Evolutionary conservation across 2,888 invertebrate species (phyloP), one percentile per base, ranked within the genome.

Genomic region (Drosophila nigricruria): DNA sequence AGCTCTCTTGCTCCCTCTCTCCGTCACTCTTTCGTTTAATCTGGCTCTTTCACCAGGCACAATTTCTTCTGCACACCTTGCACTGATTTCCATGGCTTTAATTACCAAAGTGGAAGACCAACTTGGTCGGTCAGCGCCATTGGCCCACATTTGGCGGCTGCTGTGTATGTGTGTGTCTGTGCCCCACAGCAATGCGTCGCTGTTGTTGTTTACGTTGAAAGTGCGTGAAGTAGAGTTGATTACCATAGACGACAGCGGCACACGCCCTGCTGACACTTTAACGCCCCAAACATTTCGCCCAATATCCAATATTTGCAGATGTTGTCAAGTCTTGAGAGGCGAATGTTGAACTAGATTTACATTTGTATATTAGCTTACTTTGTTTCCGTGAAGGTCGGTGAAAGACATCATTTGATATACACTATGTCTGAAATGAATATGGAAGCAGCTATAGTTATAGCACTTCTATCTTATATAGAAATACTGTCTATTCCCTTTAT

Each of bases 61-160:
- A 73, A 67, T 79, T 63, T 66, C 57, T 69, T 27, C 53, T 73
- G 61, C 64, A 70, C 79, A 70, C 75, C 80, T 72, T 82, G 79
- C 76, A 82, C 79, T 80, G 79, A 82, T 80, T 80, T 82, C 70
- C 82, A 79, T 82, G 77, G 61, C 79, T 80, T 80, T 80, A 80
- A 80, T 80, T 80, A 79, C 79, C 49, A 66, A 79, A 82, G 82
- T 76, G 77, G 81, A 56, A 59, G 57, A 68, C 60, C 61, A 68
- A 81, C 23, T 81, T 81, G 82, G 76, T 53, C 80, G 82, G 76
- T 53, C 80, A 82, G 52, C 82, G 64, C 61, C 76, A 82, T 71
- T 79, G 79, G 76, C 79, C 82, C 82, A 82, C 80, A 75, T 80
- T 82, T 69, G 61, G 52, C 54, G 58, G 67, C 58, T 36, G 53